Percentiles rank a stretch among this genome's conserved stretches.
These are phyloP conservation scores for Meandrina meandrites DNA, from an alignment of 92 coral and sea anemone genomes.

Conservation along the genomic window DNA sequence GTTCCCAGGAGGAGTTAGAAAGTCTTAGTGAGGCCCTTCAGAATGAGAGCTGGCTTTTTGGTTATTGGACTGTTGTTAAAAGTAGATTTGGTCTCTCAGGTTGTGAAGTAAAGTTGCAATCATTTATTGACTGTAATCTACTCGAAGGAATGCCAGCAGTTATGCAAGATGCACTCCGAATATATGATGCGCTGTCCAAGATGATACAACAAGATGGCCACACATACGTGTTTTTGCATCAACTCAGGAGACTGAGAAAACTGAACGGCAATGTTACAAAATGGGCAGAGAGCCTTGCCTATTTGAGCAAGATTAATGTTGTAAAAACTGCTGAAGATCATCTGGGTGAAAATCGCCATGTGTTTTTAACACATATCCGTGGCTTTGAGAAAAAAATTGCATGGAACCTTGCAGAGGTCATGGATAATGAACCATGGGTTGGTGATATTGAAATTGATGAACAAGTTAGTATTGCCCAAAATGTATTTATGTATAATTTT, in stretches of 20 bases:
- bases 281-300: slow-evolving; percentile 29
- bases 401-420: slow-evolving; percentile 35
- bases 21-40: slow-evolving; percentile 1
- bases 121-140: slow-evolving; percentile 45
- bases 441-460: slow-evolving; percentile 23
- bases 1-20: background rate
- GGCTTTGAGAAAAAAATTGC: slow-evolving; percentile 49
- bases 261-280: background rate
- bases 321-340: slow-evolving; percentile 20
- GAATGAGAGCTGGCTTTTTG: slow-evolving; percentile 36
- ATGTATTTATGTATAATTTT: no score
- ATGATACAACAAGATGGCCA: slow-evolving; percentile 34
- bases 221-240: slow-evolving; percentile 31
- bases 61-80: slow-evolving; percentile 24
- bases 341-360: slow-evolving; percentile 21
- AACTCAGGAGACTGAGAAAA: slow-evolving; percentile 8
- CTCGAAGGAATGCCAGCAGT: slow-evolving; percentile 35
- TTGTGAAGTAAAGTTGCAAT: slow-evolving; percentile 49
- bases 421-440: slow-evolving; percentile 52
- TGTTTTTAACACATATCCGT: slow-evolving; percentile 46
- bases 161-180: slow-evolving; percentile 48
- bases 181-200: slow-evolving; percentile 36
- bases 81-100: slow-evolving; percentile 12
- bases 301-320: slow-evolving; percentile 3
- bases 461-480: background rate